These are phyloP conservation scores for Drosophila mercatorum DNA, from an alignment of 2,888 invertebrate genomes.

Conservation along the genomic window DNA sequence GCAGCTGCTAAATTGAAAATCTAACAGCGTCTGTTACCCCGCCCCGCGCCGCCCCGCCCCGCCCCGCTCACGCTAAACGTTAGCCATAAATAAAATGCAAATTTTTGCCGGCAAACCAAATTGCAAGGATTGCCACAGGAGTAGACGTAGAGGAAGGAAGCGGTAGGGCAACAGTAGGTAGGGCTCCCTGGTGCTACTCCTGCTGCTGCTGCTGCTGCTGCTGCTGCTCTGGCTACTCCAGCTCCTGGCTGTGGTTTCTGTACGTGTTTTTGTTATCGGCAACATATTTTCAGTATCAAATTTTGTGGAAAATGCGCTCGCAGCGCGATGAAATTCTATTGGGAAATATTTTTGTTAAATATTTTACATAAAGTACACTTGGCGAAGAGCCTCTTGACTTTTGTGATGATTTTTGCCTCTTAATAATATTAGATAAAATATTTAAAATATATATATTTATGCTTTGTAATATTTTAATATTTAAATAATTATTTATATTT, in stretches of 20 bases:
- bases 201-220: conserved; percentile 37
- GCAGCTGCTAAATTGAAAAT: conserved; percentile 73
- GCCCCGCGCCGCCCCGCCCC: background rate
- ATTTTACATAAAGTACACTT: conserved; percentile 25
- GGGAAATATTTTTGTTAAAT: conserved; percentile 62
- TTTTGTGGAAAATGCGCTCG: conserved; percentile 67
- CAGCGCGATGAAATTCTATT: conserved; percentile 69
- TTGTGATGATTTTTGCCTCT: background rate
- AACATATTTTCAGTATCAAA: conserved; percentile 72
- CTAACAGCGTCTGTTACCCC: conserved; percentile 24
- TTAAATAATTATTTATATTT: too few species aligned
- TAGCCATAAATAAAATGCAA: conserved; percentile 74
- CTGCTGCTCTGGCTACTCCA: conserved; percentile 11
- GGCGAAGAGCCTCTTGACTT: background rate
- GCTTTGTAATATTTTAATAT: too few species aligned
- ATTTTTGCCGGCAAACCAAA: conserved; percentile 60
- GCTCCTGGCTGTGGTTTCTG: conserved; percentile 49
- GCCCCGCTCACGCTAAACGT: conserved; percentile 61
- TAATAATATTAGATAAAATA: too few species aligned
- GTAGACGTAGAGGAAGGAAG: background rate
- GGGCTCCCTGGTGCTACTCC: background rate
- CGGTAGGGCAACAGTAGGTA: too few species aligned
- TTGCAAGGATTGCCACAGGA: conserved; percentile 57
- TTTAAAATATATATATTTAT: background rate
- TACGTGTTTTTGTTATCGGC: conserved; percentile 67